Base-by-base conservation (phyloP, 2,888 invertebrate genomes). In the Tyria jacobaeae region DNA sequence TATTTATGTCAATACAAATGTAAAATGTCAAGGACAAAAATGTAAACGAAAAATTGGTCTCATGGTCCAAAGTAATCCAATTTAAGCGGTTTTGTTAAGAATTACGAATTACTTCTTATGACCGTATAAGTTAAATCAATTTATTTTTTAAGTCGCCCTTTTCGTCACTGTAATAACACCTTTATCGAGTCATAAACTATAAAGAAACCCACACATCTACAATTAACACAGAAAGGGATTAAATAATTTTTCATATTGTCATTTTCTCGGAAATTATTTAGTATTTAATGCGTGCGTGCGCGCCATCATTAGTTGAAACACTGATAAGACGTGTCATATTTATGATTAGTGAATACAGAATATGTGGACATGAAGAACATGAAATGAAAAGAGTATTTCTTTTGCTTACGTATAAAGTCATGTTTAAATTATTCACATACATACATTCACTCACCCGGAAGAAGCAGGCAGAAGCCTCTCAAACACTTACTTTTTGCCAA, bases 301-400 rank as follows among this genome's bases (percentile, higher is more conserved):
- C n/a, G 15, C 24, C 21, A 58, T 68, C 75, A 79, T 80, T 80
- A 80, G 55, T 59, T 15, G 39, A 60, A 70, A 52, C 35, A 48
- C 62, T 69, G 72, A 79, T 76, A 78, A 71, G 64, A 68, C 35
- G 60, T 52, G 73, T 69, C 66, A 73, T 65, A 62, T 75, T 65
- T 68, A 73, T 77, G 69, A 70, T 71, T 75, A 62, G 55, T 54
- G 53, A 59, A 48, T 17, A 60, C 21, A 34, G 14, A 53, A 58
- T 5, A 47, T 54, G 25, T 55, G 21, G 51, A 44, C 52, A 52
- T 54, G 37, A 10, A 12, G 27, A 25, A n/a, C 5, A 41, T 15
- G 10, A 34, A 24, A 15, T 25, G 37, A 34, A 21, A 21, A 44
- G 14, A 44, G 4, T 31, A 5, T 37, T 31, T 21, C 34, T 31